Conservation (phyloP, 2,113 vertebrate genomes). For the Upupa epops region DNA sequence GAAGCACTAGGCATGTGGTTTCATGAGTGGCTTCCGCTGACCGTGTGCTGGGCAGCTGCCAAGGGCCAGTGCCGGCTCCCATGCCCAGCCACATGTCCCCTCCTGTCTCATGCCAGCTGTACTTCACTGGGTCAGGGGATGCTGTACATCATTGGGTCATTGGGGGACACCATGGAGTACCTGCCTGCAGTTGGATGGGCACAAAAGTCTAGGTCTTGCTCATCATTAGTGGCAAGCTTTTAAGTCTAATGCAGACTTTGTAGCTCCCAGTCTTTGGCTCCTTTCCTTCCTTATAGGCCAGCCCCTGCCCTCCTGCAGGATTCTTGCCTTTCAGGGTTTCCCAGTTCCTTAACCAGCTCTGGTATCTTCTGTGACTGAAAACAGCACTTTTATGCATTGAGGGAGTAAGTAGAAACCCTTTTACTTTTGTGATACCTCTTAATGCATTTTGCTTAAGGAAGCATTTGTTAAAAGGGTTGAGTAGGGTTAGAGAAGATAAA, state of each 20-base stretch:
- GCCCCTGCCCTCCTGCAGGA: neutral
- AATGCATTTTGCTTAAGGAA: slow-evolving; percentile 43
- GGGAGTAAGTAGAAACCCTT: neutral
- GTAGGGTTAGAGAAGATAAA: neutral
- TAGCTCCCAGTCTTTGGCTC: neutral
- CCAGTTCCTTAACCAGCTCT: neutral
- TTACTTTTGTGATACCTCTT: slow-evolving; percentile 13
- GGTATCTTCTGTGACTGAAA: neutral
- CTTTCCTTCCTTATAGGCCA: neutral
- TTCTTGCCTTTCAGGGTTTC: neutral
- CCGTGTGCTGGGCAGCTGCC: neutral
- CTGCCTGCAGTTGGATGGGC: neutral
- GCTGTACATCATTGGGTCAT: neutral
- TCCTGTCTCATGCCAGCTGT: neutral
- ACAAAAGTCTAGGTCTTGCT: neutral
- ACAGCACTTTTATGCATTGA: neutral
- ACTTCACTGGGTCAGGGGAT: neutral
- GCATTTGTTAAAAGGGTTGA: neutral
- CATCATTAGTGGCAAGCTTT: neutral
- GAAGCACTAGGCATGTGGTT: neutral
- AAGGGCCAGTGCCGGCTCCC: neutral
- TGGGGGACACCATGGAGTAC: neutral
- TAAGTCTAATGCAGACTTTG: neutral
- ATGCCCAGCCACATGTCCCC: slow-evolving; percentile 23
- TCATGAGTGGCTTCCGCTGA: neutral